phyloP scores from a whole-genome alignment of 2,113 vertebrate genomes.

The Psittacara wagleri region DNA sequence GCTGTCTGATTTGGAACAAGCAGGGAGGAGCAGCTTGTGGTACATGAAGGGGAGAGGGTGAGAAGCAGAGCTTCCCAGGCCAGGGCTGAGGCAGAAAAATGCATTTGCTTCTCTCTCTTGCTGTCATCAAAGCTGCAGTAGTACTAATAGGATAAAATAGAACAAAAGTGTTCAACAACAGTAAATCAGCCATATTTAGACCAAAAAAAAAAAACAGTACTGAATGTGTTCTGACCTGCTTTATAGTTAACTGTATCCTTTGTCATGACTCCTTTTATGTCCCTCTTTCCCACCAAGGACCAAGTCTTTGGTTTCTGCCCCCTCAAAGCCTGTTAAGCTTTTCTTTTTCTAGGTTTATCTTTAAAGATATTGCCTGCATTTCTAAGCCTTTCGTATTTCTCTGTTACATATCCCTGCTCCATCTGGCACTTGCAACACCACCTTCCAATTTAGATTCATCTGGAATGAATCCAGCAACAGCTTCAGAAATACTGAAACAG shows the following conservation, averaged over 20 bases:
- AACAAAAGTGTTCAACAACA: neutral
- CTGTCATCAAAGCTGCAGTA: neutral
- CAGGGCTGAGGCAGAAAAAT: neutral
- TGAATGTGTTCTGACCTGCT: neutral
- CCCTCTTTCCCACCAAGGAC: neutral
- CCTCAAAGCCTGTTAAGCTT: neutral
- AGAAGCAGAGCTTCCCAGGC: neutral
- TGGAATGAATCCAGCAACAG: conserved; percentile 51
- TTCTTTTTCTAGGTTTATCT: neutral
- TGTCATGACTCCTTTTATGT: neutral
- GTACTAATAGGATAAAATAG: neutral
- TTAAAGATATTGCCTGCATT: neutral
- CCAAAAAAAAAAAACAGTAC: fast-evolving
- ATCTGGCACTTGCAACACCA: conserved; percentile 62
- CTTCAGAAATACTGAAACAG: conserved; percentile 58
- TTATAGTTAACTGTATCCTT: neutral
- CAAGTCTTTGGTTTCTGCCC: neutral
- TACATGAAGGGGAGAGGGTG: neutral
- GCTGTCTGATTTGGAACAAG: neutral
- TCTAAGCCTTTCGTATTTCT: conserved; percentile 11
- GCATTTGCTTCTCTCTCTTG: neutral
- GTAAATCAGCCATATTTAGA: neutral
- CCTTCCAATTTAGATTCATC: conserved; percentile 54
- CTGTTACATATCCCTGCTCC: conserved; percentile 26
- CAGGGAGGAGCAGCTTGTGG: neutral